These are phyloP conservation scores for Perodicticus potto DNA, from an alignment of 2,797 vertebrate genomes.

Conservation along the genomic window DNA sequence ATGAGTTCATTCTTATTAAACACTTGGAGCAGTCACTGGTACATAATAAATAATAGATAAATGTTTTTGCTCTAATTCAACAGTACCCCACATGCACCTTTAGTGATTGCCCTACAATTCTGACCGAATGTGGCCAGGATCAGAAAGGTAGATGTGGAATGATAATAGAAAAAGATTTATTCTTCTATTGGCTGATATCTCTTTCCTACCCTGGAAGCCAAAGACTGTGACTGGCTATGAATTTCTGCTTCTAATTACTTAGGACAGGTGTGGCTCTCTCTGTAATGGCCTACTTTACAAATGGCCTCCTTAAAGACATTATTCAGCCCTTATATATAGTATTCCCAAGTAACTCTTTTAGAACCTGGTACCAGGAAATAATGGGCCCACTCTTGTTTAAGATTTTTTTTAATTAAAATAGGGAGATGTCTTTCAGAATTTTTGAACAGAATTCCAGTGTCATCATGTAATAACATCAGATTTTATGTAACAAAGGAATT, in stretches of 20 bases:
- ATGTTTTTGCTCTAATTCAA: slow-evolving; percentile 3
- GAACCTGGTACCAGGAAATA: slow-evolving; percentile 18
- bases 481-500: neutral
- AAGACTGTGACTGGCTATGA: neutral
- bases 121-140: neutral
- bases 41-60: neutral
- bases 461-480: neutral
- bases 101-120: neutral
- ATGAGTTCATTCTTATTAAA: neutral
- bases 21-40: neutral
- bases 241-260: neutral
- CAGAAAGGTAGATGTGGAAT: neutral
- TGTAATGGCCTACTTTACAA: neutral
- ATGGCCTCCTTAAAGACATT: neutral
- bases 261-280: neutral
- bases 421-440: neutral
- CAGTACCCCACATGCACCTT: neutral
- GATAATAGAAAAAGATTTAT: neutral
- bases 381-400: neutral
- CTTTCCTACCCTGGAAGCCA: too few relatives aligned
- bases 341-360: neutral
- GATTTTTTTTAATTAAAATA: neutral
- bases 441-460: neutral
- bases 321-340: neutral
- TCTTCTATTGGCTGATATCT: too few relatives aligned